phyloP scores from a whole-genome alignment of 2,113 vertebrate species.

The Pterophyllum scalare region DNA sequence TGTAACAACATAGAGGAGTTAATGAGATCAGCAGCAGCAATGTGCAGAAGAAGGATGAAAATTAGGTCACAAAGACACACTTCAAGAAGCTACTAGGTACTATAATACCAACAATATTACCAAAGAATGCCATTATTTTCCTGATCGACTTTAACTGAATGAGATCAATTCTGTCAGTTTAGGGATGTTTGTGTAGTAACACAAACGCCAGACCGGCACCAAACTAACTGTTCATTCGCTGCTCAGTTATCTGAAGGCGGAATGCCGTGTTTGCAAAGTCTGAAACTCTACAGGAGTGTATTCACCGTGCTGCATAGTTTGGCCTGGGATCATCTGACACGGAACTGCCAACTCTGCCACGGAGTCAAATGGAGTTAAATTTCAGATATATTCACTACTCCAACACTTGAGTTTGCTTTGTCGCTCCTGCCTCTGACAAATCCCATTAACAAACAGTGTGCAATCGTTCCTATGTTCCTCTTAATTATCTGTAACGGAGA shows the following conservation, averaged over 20 bases:
- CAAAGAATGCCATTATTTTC: accelerated
- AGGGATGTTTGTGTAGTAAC: not conserved
- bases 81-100: not conserved
- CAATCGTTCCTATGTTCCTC: no score
- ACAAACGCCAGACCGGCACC: not conserved
- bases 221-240: not conserved
- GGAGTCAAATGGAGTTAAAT: not conserved
- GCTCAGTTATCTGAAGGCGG: not conserved
- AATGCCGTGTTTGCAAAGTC: accelerated
- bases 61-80: not conserved
- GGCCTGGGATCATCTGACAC: no score
- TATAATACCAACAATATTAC: not conserved
- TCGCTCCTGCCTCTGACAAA: not conserved
- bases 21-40: not conserved
- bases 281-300: not conserved
- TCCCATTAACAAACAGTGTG: not conserved
- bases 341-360: not conserved
- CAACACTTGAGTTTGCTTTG: not conserved
- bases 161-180: not conserved
- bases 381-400: not conserved
- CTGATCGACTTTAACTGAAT: not conserved
- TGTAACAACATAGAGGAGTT: not conserved
- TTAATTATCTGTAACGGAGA: no score
- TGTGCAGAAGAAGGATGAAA: not conserved
- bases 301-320: not conserved